Conservation (phyloP, 2,888 invertebrate species). For the Leistus spinibarbis region DNA sequence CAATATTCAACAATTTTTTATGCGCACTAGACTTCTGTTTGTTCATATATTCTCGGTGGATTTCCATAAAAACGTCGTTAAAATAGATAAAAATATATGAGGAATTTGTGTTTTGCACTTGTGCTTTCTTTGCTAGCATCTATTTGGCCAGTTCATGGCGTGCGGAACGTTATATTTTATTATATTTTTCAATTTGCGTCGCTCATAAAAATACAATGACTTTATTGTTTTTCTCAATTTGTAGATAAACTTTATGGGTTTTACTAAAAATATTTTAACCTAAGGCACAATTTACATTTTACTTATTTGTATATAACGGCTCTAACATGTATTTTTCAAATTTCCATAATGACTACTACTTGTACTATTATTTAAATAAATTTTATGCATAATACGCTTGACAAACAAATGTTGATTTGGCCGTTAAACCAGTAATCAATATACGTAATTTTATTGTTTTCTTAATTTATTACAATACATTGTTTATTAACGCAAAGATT, state of each 20-base stretch:
- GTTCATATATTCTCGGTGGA: slow-evolving; percentile 20
- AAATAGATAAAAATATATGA: slow-evolving; percentile 20
- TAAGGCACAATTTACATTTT: neutral
- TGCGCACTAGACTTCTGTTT: slow-evolving; percentile 23
- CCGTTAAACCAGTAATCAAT: too few species aligned
- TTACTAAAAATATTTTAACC: neutral
- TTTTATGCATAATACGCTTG: neutral
- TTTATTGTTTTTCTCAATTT: neutral
- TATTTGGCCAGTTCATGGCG: neutral
- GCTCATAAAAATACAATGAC: neutral
- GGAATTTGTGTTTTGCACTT: slow-evolving; percentile 21
- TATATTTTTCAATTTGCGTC: neutral
- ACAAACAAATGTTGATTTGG: too few species aligned
- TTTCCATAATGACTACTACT: neutral
- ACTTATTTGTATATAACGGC: neutral
- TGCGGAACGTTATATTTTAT: too few species aligned
- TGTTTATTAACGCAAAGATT: too few species aligned
- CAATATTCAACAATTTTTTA: slow-evolving; percentile 31
- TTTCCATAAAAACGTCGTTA: slow-evolving; percentile 35
- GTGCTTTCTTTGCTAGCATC: neutral
- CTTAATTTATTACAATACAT: too few species aligned
- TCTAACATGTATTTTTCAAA: neutral
- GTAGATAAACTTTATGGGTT: neutral
- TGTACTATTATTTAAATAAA: neutral
- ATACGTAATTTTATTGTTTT: too few species aligned